phyloP scores from a whole-genome alignment of 2,113 vertebrate genomes.

The Alligator sinensis region DNA sequence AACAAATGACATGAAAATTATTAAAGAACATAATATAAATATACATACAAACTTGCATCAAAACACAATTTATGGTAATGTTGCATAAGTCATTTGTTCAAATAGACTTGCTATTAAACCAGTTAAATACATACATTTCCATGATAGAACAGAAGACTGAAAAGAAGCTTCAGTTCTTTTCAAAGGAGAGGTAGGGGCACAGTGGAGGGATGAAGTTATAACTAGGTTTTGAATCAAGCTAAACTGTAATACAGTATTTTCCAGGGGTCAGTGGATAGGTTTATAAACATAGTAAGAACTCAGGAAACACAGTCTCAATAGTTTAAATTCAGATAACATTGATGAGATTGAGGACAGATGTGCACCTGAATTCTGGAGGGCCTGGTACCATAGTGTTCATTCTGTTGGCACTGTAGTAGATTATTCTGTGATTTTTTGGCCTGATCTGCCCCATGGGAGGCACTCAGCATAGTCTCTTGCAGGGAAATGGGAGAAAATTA shows the following conservation, averaged over 20 bases:
- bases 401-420: not conserved
- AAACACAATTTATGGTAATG: not conserved
- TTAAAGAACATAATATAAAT: not conserved
- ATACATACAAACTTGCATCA: not conserved
- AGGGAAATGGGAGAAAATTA: not conserved
- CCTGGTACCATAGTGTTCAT: not conserved
- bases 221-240: not conserved
- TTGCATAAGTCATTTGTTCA: not conserved
- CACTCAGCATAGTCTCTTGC: not conserved
- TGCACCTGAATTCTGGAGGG: not conserved
- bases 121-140: not conserved
- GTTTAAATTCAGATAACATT: not conserved
- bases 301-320: not conserved
- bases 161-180: not conserved
- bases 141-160: not conserved
- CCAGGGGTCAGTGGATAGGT: not conserved
- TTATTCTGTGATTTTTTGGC: not conserved
- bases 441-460: not conserved
- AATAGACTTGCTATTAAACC: not conserved
- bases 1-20: not conserved
- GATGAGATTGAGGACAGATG: not conserved
- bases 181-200: not conserved
- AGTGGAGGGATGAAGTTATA: not conserved
- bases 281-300: not conserved
- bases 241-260: not conserved